Percentiles rank a stretch among this genome's conserved stretches.
These are phyloP conservation scores for Aphaenogaster rudis DNA, from an alignment of 1,140 invertebrate genomes.

Conservation along the genomic window DNA sequence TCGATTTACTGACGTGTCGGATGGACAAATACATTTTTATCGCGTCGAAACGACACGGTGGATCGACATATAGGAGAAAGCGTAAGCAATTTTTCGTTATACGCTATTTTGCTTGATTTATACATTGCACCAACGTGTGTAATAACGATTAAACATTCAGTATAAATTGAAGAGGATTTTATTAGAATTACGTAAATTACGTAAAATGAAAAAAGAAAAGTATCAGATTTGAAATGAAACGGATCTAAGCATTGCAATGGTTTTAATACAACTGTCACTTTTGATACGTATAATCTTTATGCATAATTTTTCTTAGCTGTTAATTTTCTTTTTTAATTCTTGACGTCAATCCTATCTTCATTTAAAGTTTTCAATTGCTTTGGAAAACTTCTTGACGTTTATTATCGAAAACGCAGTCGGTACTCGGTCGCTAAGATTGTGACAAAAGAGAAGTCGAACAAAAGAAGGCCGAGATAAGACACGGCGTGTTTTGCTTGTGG, in stretches of 20 bases:
- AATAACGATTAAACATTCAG: slow-evolving; percentile 30
- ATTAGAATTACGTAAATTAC: neutral
- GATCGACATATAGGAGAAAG: slow-evolving; percentile 17
- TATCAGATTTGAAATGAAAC: neutral
- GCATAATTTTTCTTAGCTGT: neutral
- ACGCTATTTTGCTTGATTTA: slow-evolving; percentile 56
- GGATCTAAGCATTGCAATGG: neutral
- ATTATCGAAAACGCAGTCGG: neutral
- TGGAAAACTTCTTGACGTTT: neutral
- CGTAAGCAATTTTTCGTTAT: slow-evolving; percentile 58
- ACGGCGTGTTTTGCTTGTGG: slow-evolving; percentile 19
- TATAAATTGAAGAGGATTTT: neutral
- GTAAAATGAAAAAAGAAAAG: neutral
- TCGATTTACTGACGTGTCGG: slow-evolving; percentile 25
- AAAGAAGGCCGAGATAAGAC: slow-evolving; percentile 61
- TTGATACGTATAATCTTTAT: neutral
- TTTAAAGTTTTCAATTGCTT: neutral
- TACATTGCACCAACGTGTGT: neutral
- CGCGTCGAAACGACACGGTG: neutral
- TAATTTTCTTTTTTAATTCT: neutral
- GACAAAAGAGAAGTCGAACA: neutral
- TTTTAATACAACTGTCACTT: neutral
- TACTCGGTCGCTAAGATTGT: neutral
- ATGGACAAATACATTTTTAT: slow-evolving; percentile 27
- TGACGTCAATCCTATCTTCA: no score